A percentile compares a stretch with the other conserved stretches of the same genome.
Conservation (phyloP, 2,113 vertebrate species). For the Mungos mungo region DNA sequence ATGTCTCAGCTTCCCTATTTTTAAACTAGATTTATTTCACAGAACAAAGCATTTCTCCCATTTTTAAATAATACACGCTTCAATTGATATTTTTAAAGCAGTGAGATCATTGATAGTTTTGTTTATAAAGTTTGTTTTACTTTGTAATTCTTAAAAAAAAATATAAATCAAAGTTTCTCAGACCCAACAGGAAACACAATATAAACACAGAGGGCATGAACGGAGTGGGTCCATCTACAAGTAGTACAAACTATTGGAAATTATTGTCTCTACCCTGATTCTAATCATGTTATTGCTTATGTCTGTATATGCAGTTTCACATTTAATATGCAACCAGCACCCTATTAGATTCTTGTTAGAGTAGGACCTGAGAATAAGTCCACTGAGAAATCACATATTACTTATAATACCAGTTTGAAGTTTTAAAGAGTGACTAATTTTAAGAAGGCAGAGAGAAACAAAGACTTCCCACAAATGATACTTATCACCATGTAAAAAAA, state of each 20-base stretch:
- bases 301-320: background rate
- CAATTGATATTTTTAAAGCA: constrained; percentile 56
- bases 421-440: constrained; percentile 60
- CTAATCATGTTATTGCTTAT: background rate
- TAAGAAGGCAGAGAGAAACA: background rate
- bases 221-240: constrained; percentile 14
- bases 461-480: constrained; percentile 27
- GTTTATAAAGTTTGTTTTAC: background rate
- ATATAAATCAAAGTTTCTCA: background rate
- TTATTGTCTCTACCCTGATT: background rate
- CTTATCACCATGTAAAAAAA: constrained; percentile 66
- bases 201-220: background rate
- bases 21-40: constrained; percentile 61
- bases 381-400: constrained; percentile 41
- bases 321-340: constrained; percentile 10
- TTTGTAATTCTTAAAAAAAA: constrained; percentile 6
- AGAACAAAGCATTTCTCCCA: constrained; percentile 32
- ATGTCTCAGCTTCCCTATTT: constrained; percentile 38
- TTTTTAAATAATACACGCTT: constrained; percentile 2
- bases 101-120: constrained; percentile 54
- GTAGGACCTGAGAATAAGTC: constrained; percentile 80
- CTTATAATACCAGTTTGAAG: constrained; percentile 57
- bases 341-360: constrained; percentile 60
- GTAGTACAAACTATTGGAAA: background rate
- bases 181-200: background rate